Conservation (phyloP, 2,888 invertebrate species). For the Pterobdella sp. region DNA sequence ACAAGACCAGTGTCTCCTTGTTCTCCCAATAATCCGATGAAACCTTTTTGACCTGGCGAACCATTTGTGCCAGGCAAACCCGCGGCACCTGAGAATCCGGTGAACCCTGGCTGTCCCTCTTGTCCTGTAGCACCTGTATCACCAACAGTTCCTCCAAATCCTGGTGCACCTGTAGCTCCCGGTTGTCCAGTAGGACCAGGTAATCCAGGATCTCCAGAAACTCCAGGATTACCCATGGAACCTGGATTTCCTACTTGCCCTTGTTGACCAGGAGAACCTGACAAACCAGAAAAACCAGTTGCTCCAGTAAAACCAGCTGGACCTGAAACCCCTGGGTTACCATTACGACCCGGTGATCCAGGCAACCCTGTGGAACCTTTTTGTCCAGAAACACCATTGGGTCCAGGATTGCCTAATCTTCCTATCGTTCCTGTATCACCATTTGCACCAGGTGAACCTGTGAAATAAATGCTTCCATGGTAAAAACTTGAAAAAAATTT, state of each 20-base stretch:
- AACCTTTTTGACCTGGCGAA: conserved; percentile 32
- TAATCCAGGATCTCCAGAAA: conserved; percentile 28
- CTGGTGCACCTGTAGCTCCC: conserved; percentile 32
- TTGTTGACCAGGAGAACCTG: conserved; percentile 7
- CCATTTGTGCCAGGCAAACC: conserved; percentile 29
- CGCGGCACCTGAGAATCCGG: conserved; percentile 27
- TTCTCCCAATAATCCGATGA: conserved; percentile 47
- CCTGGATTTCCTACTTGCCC: conserved; percentile 32
- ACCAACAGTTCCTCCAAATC: conserved; percentile 20
- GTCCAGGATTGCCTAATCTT: conserved; percentile 26
- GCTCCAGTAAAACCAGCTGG: conserved; percentile 23
- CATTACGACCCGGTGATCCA: conserved; percentile 63
- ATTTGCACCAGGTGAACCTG: conserved; percentile 21
- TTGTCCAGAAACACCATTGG: conserved; percentile 30
- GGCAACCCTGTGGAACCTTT: conserved; percentile 46
- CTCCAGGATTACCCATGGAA: conserved; percentile 28
- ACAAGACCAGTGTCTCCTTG: conserved; percentile 21
- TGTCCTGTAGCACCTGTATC: conserved; percentile 21
- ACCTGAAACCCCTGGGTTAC: conserved; percentile 50
- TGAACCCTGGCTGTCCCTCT: conserved; percentile 13
- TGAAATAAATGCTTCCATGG: too few relatives aligned
- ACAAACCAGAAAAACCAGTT: conserved; percentile 16
- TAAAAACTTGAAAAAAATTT: too few relatives aligned
- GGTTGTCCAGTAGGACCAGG: conserved; percentile 32
- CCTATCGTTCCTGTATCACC: conserved; percentile 29